Evolutionary conservation across 2,888 invertebrate species (phyloP), one percentile per base, ranked within the genome.

Genomic region (Mimumesa dahlbomi): DNA sequence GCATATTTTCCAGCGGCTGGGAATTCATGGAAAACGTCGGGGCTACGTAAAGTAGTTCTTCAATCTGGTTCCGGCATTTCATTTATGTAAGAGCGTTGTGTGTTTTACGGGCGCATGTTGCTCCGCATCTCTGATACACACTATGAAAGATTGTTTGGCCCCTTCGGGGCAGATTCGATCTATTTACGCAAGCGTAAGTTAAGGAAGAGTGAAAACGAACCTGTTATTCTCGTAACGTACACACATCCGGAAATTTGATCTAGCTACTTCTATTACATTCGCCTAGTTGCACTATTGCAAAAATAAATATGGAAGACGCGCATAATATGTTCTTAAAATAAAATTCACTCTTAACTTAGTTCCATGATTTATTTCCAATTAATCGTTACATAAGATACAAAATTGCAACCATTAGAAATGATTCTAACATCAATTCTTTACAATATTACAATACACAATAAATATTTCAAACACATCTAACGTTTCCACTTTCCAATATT

Each of bases 11-110:
- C 34, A 34, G 2, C 9, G n/a, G 9, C n/a, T 34, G n/a, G n/a
- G 11, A 2, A 40, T n/a, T 21, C 25, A 25, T 25, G 4, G 25
- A n/a, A 13, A 1, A n/a, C 0, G n/a, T 16, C n/a, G 36, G 14
- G 29, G 46, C 9, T 19, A 21, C 19, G 25, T 1, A 13, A 49
- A 13, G 29, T 11, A 42, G 14, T 14, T 34, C 22, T 36, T 34
- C 13, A 14, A 40, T 14, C 16, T 36, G 22, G 34, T 34, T 57
- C 45, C n/a, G 7, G 16, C 3, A 21, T 34, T 18, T 52, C 34
- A 43, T 61, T 14, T 52, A 29, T 52, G 22, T 43, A 18, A 46
- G 36, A 57, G 34, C 22, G 2, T 5, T 4, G 42, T 9, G n/a
- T 9, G 22, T 9, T 48, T 45, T 56, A 14, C 22, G 34, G 2